phyloP scores from a whole-genome alignment of 2,888 invertebrate species.

The Cotesia congregata region DNA sequence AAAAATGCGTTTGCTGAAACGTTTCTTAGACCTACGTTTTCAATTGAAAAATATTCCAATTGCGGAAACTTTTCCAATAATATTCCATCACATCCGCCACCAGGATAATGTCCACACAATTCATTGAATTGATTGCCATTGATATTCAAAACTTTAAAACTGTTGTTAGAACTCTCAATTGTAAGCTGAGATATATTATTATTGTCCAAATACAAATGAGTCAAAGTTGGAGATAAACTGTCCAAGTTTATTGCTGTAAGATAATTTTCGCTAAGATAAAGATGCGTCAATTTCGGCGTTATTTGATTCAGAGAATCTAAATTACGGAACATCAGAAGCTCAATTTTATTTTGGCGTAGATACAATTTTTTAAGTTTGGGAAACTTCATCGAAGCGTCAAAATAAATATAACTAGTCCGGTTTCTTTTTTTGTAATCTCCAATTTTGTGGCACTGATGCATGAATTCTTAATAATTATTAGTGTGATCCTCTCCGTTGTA shows the following conservation, averaged over 20 bases:
- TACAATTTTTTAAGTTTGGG: conserved; percentile 40
- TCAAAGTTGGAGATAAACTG: conserved; percentile 27
- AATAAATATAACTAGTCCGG: too few relatives aligned
- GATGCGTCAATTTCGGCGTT: conserved; percentile 34
- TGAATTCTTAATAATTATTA: too few relatives aligned
- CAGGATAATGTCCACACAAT: background rate
- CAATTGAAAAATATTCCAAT: too few relatives aligned
- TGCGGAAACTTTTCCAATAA: too few relatives aligned
- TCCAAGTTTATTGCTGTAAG: background rate
- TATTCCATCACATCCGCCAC: too few relatives aligned
- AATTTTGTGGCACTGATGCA: too few relatives aligned
- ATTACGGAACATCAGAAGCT: background rate
- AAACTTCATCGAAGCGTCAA: background rate
- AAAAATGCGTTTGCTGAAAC: too few relatives aligned
- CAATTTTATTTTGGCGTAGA: conserved; percentile 25
- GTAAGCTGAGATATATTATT: conserved; percentile 21
- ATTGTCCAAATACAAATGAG: conserved; percentile 19
- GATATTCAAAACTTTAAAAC: background rate
- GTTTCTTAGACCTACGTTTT: too few relatives aligned
- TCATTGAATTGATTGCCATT: background rate
- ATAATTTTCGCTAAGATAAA: conserved; percentile 37
- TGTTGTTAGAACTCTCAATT: conserved; percentile 14
- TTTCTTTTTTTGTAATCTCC: too few relatives aligned
- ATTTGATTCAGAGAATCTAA: background rate
- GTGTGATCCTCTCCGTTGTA: too few relatives aligned